Base-by-base conservation (phyloP, 92 coral and sea anemone genomes). In the Porites divaricata region DNA sequence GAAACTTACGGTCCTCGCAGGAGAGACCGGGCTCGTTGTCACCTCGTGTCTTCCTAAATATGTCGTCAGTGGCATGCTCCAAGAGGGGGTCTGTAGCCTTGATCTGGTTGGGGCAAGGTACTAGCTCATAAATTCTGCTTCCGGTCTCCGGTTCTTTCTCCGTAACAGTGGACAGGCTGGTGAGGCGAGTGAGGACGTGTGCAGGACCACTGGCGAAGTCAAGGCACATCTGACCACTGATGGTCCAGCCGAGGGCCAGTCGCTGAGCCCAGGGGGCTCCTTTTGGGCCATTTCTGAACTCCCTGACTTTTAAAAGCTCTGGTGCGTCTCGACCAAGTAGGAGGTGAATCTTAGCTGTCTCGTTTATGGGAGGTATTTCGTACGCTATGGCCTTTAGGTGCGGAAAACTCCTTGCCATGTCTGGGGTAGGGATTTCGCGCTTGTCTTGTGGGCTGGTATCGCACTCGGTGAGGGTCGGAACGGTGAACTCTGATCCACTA, bases 251-350 rank as follows among this genome's bases (percentile, higher is more conserved):
- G 19, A 89, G 87, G 63, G 67, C 62, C 17, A 89, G 91, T 45
- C 72, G 77, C 28, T 85, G 89, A 9, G 59, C 89, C 84, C 89
- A 86, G 72, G 89, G 87, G 81, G 88, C 83, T 68, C 92, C 89
- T 20, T 35, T 82, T 16, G 91, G 70, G 25, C 92, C 89, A 70
- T 89, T 89, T 78, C 76, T 76, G 70, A 82, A 90, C 49, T 75
- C 94, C 69, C 89, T 86, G 49, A 87, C 94, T 71, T 89, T 89
- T 12, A 89, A 64, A 17, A 81, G 78, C 78, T 88, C 87, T 10
- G 87, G 91, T 53, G 92, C 77, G 67, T 89, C 92, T 78, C 91
- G 76, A 28, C 93, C 88, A 11, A 86, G 25, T 19, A 90, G 83
- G 19, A 90, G 45, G 63, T 87, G 91, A 58, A 79, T 64, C 9